Evolutionary conservation across 2,797 vertebrate genomes (phyloP).

Genomic region (Rhynchonycteris naso): DNA sequence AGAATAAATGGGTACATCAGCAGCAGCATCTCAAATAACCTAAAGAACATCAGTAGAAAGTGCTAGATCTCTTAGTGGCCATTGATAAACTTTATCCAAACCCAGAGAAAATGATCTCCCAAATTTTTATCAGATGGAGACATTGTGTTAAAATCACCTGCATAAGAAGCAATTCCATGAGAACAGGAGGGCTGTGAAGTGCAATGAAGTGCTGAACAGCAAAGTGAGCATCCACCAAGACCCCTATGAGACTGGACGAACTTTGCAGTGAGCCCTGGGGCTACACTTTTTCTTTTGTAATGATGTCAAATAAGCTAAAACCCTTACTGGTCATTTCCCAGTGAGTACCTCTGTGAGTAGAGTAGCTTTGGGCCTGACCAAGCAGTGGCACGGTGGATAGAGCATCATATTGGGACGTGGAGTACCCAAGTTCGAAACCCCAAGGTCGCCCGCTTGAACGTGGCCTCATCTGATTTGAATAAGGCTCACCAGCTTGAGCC

Average conservation of each 20-base stretch:
- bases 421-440: no score
- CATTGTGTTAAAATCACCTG: background rate
- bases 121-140: background rate
- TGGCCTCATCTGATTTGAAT: no score
- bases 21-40: background rate
- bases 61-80: background rate
- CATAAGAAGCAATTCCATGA: background rate
- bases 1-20: background rate
- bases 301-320: constrained; percentile 21
- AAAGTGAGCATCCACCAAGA: background rate
- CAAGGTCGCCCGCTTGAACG: no score
- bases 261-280: background rate
- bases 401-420: no score
- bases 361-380: background rate
- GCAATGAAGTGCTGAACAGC: background rate
- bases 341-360: background rate
- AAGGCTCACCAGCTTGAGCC: no score
- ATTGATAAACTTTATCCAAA: background rate
- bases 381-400: no score
- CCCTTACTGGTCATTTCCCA: constrained; percentile 10
- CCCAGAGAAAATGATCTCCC: background rate
- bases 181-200: background rate
- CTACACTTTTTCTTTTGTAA: constrained; percentile 23
- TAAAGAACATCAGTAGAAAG: background rate
- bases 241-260: background rate